These are phyloP conservation scores for Allophyes oxyacanthae DNA, from an alignment of 2,888 invertebrate species.

Conservation along the genomic window DNA sequence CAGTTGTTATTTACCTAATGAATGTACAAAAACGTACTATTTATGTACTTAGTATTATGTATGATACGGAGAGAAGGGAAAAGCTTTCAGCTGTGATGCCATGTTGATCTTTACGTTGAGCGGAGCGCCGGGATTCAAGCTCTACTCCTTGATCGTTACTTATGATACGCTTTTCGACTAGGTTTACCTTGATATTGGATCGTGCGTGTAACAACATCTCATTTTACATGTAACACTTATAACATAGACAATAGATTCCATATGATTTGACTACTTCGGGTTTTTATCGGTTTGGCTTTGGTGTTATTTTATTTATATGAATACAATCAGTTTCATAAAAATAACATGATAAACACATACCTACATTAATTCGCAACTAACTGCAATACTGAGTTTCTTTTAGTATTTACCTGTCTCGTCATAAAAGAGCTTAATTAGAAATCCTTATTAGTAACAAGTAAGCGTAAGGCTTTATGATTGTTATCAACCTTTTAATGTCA, in stretches of 20 bases:
- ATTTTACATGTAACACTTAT: too few species aligned
- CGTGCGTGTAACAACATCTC: too few species aligned
- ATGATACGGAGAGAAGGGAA: slow-evolving; percentile 1
- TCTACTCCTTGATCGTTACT: too few species aligned
- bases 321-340: too few species aligned
- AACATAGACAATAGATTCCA: too few species aligned
- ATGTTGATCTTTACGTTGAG: too few species aligned
- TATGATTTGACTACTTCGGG: too few species aligned
- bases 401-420: slow-evolving; percentile 1
- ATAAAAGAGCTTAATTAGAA: slow-evolving; percentile 44
- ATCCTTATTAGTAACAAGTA: slow-evolving; percentile 42
- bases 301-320: too few species aligned
- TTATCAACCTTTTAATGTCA: slow-evolving; percentile 44
- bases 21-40: slow-evolving; percentile 21
- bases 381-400: slow-evolving; percentile 21
- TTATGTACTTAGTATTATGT: background rate
- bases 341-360: slow-evolving; percentile 11
- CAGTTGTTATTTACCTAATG: slow-evolving; percentile 49
- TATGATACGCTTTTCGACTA: too few species aligned
- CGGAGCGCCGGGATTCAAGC: too few species aligned
- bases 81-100: slow-evolving; percentile 8
- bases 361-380: slow-evolving; percentile 19
- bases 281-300: too few species aligned
- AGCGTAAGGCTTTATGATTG: slow-evolving; percentile 35
- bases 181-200: too few species aligned